These are phyloP conservation scores for Glaucomys volans DNA, from an alignment of 2,113 vertebrate genomes.

Conservation along the genomic window DNA sequence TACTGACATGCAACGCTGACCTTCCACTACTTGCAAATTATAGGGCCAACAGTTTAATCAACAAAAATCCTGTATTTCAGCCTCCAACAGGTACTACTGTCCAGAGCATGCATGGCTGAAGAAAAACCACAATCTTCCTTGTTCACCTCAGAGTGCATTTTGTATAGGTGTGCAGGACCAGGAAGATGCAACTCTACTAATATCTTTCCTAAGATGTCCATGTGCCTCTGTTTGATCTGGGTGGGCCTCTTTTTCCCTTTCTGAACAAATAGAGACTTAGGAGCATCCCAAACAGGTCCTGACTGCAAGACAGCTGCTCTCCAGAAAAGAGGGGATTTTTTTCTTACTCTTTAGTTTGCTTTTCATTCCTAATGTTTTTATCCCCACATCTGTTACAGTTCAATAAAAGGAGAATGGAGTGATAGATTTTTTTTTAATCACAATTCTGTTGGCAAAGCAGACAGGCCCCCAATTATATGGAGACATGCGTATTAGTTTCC, in stretches of 20 bases:
- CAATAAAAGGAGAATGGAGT: conserved; percentile 72
- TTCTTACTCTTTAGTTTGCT: conserved; percentile 6
- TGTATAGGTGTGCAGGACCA: conserved; percentile 22
- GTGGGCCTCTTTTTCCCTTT: conserved; percentile 35
- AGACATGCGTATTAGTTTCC: neutral
- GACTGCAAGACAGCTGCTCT: conserved; percentile 50
- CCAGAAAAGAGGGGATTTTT: neutral
- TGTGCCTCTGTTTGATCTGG: conserved; percentile 48
- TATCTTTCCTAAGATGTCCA: conserved; percentile 30
- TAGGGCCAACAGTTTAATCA: neutral
- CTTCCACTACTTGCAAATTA: conserved; percentile 54
- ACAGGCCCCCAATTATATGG: neutral
- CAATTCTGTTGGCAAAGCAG: conserved; percentile 71
- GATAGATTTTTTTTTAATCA: conserved; percentile 72
- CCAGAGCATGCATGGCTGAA: neutral
- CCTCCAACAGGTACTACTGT: neutral
- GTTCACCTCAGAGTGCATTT: conserved; percentile 48
- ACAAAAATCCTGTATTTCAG: neutral
- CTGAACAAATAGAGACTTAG: conserved; percentile 62
- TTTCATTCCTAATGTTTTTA: conserved; percentile 49
- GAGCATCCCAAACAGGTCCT: conserved; percentile 22
- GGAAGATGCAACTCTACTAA: conserved; percentile 62
- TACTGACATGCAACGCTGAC: neutral
- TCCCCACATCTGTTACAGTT: conserved; percentile 76
- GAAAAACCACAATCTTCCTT: neutral